These are phyloP conservation scores for Sebastes baramenuke DNA, from an alignment of 2,797 vertebrate species.

Conservation along the genomic window DNA sequence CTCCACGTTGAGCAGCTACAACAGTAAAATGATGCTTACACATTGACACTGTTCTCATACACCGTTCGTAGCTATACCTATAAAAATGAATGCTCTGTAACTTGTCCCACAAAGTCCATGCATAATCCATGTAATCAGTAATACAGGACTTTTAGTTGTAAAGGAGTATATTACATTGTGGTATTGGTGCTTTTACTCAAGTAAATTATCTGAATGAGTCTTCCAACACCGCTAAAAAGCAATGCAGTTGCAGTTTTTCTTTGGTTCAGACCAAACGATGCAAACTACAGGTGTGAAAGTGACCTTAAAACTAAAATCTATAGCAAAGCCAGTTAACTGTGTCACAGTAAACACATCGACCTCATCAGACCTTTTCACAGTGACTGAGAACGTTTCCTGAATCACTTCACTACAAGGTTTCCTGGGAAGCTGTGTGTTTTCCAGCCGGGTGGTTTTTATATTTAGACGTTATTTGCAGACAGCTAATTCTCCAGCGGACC, in stretches of 20 bases:
- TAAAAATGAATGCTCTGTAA: accelerated
- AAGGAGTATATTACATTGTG: neutral
- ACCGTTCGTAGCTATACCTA: too few relatives aligned
- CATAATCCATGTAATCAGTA: too few relatives aligned
- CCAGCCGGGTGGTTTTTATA: conserved; percentile 28
- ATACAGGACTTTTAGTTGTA: neutral
- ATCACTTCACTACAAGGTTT: neutral
- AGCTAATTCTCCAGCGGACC: conserved; percentile 37
- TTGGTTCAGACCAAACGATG: neutral
- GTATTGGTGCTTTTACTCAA: neutral
- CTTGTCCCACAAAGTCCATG: too few relatives aligned
- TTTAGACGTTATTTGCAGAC: conserved; percentile 46
- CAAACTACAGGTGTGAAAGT: neutral
- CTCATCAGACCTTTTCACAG: neutral
- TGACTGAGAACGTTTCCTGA: neutral
- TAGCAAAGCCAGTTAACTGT: neutral
- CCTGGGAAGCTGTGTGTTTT: neutral
- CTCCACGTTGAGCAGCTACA: neutral
- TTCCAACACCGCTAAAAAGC: neutral
- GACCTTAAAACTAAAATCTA: neutral
- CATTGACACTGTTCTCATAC: neutral
- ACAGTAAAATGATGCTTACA: neutral
- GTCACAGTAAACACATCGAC: neutral
- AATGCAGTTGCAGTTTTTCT: neutral
- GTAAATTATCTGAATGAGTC: neutral